Base-by-base conservation (phyloP, 2,113 vertebrate genomes). In the Climacteris rufus region DNA sequence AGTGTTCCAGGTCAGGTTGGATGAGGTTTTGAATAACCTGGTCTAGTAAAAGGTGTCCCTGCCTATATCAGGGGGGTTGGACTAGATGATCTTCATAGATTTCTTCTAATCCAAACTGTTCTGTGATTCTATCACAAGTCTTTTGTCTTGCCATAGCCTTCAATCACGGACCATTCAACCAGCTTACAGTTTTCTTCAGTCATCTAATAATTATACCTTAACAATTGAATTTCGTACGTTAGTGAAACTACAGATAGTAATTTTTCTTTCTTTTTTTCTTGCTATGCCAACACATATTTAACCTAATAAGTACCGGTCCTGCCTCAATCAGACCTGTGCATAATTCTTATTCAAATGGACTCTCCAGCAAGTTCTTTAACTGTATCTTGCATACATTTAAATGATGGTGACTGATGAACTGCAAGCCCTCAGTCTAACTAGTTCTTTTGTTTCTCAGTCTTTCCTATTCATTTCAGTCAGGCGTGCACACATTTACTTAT, bases 201-300 rank as follows among this genome's bases (percentile, higher is more conserved):
- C n/a, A 61, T 14, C 9, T 69, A 61, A 57, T 65, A n/a, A 1
- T 70, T 50, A 52, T 27, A 15, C 3, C 2, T 64, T 59, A 65
- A 47, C n/a, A 59, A 42, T 7, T 19, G 1, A 71, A 42, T 85
- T 47, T 59, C 13, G 63, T 54, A 33, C 37, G 31, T 65, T 77
- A 5, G 4, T 71, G 25, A 42, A 93, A 80, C 15, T 39, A 3
- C 5, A 60, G 27, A 54, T 31, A 63, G 19, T 13, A 65, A 5
- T 72, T 92, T 71, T 78, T 52, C n/a, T 89, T 28, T 60, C 30
- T 59, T 78, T 79, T 31, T 84, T 47, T 82, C 22, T 63, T 85
- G 9, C 71, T 33, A 40, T 39, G 13, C 6, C 7, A 83, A 56
- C 5, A 14, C 2, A 6, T 33, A 31, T 69, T 85, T 87, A 83